These are phyloP conservation scores for Drosophila paracracens DNA, from an alignment of 2,888 invertebrate genomes.

Conservation along the genomic window DNA sequence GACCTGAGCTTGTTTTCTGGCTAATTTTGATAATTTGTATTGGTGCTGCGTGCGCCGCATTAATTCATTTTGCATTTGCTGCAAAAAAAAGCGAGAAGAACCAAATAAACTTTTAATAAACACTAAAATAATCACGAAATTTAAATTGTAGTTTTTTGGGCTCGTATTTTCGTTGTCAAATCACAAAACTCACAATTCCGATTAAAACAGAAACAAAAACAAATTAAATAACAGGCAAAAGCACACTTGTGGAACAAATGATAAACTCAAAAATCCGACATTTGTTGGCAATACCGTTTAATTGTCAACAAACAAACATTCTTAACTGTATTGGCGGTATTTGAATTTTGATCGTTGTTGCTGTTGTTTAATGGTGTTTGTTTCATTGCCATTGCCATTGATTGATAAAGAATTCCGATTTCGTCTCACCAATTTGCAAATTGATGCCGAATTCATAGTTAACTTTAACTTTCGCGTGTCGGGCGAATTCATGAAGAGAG, in stretches of 20 bases:
- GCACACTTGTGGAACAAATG: background rate
- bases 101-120: constrained; percentile 14
- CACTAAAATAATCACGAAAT: background rate
- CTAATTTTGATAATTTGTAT: constrained; percentile 20
- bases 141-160: no score
- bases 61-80: constrained; percentile 49
- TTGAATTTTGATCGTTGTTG: background rate
- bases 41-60: constrained; percentile 30
- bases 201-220: background rate
- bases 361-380: background rate
- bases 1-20: constrained; percentile 1
- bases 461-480: constrained; percentile 3
- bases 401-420: background rate
- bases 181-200: background rate
- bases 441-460: background rate
- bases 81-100: constrained; percentile 40
- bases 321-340: background rate
- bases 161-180: background rate
- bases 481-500: background rate
- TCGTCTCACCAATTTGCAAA: constrained; percentile 6
- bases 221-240: background rate
- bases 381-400: background rate
- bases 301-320: constrained; percentile 6
- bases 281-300: background rate
- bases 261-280: background rate